Percentiles rank a stretch among this genome's conserved stretches.
These are phyloP conservation scores for Bembecia ichneumoniformis DNA, from an alignment of 2,888 invertebrate genomes.

Conservation along the genomic window DNA sequence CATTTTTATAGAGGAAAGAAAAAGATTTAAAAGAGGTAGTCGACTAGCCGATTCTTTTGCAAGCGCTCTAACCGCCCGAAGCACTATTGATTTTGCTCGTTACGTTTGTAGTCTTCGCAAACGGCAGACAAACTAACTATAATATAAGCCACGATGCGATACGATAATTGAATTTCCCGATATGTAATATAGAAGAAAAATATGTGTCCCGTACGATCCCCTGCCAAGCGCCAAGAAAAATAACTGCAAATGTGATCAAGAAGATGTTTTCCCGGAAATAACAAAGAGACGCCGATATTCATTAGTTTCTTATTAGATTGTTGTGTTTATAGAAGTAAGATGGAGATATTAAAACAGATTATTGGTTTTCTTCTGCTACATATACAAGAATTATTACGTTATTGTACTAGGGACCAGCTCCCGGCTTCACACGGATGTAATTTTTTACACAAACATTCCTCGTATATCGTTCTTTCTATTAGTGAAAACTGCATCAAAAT, in stretches of 20 bases:
- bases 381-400: too few relatives aligned
- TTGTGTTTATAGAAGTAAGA: background rate
- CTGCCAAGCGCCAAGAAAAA: constrained; percentile 7
- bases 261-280: background rate
- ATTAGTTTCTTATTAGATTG: background rate
- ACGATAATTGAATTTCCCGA: constrained; percentile 17
- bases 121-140: background rate
- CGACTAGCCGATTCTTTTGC: background rate
- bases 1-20: too few relatives aligned
- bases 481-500: too few relatives aligned
- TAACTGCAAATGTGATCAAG: constrained; percentile 2
- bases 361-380: too few relatives aligned
- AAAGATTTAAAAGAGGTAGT: too few relatives aligned
- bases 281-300: background rate
- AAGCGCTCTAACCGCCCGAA: background rate
- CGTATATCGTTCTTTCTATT: too few relatives aligned
- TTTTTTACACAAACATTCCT: too few relatives aligned
- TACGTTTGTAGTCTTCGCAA: background rate
- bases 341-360: too few relatives aligned
- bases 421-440: too few relatives aligned
- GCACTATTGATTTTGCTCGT: background rate
- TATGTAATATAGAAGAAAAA: constrained; percentile 21
- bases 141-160: background rate
- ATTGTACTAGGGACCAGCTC: too few relatives aligned
- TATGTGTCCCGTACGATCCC: constrained; percentile 17